Conservation (phyloP, 2,797 vertebrate genomes). For the Alca torda region DNA sequence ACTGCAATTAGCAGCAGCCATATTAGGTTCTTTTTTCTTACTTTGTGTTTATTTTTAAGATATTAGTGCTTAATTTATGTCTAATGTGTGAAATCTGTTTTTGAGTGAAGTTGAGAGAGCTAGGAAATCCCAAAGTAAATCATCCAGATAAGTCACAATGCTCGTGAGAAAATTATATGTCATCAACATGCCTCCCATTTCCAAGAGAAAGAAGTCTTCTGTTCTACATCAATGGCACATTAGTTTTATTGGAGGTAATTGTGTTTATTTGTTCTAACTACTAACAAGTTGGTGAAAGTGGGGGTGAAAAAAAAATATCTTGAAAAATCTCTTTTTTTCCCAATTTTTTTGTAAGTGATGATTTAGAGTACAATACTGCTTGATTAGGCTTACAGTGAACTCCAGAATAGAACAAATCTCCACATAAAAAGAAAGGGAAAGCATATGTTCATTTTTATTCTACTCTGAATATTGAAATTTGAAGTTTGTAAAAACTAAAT, state of each 20-base stretch:
- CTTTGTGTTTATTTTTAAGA: constrained; percentile 19
- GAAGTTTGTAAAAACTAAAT: not conserved
- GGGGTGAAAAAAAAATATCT: not conserved
- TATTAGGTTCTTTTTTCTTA: not conserved
- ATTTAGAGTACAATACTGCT: not conserved
- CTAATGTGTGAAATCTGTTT: not conserved
- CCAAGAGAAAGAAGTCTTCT: not conserved
- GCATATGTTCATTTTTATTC: not conserved
- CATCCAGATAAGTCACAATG: not conserved
- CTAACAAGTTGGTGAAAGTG: not conserved
- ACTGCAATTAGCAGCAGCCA: constrained; percentile 5
- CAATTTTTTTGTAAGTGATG: not conserved
- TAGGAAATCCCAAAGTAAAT: not conserved
- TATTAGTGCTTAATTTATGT: not conserved
- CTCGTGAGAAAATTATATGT: not conserved
- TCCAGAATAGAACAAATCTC: not conserved
- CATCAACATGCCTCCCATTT: not conserved
- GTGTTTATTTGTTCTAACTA: not conserved
- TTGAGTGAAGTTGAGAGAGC: not conserved
- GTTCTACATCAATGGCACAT: not conserved
- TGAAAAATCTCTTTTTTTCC: not conserved
- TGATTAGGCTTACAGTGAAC: not conserved
- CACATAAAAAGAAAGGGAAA: not conserved
- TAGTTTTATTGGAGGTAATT: not conserved
- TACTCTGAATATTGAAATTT: not conserved